Percentiles rank a stretch among this genome's conserved stretches.
phyloP scores from a whole-genome alignment of 2,797 vertebrate species.

The Pangasius krempfi region DNA sequence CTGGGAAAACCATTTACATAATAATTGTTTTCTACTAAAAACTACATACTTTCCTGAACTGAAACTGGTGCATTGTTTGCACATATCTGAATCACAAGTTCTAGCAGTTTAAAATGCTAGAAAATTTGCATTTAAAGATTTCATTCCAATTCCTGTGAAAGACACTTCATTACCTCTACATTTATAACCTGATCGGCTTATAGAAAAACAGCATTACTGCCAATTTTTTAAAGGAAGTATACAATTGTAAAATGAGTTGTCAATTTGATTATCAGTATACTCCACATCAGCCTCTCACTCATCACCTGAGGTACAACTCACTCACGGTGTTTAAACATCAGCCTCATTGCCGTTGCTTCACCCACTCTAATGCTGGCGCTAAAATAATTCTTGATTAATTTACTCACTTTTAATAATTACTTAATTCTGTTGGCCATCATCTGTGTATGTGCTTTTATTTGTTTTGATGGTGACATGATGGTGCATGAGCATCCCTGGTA shows the following conservation, averaged over 20 bases:
- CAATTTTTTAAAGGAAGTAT: background rate
- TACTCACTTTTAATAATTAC: background rate
- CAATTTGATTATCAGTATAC: background rate
- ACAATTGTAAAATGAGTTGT: background rate
- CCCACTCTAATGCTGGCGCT: background rate
- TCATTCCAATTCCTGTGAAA: background rate
- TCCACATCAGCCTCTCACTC: background rate
- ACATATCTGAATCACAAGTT: background rate
- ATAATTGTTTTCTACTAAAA: background rate
- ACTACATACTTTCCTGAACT: background rate
- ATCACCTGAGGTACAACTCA: background rate
- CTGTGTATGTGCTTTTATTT: background rate
- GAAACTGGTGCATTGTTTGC: background rate
- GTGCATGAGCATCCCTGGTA: no score
- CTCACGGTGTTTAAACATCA: background rate
- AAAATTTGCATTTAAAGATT: background rate
- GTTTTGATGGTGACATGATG: background rate
- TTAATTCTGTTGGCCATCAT: background rate
- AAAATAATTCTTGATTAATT: background rate
- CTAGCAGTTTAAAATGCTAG: background rate
- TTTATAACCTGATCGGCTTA: background rate
- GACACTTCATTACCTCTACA: background rate
- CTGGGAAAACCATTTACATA: background rate
- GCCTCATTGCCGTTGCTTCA: background rate
- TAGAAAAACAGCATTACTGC: background rate